These are phyloP conservation scores for Acanthococcus lagerstroemiae DNA, from an alignment of 2,888 invertebrate species.

Conservation along the genomic window DNA sequence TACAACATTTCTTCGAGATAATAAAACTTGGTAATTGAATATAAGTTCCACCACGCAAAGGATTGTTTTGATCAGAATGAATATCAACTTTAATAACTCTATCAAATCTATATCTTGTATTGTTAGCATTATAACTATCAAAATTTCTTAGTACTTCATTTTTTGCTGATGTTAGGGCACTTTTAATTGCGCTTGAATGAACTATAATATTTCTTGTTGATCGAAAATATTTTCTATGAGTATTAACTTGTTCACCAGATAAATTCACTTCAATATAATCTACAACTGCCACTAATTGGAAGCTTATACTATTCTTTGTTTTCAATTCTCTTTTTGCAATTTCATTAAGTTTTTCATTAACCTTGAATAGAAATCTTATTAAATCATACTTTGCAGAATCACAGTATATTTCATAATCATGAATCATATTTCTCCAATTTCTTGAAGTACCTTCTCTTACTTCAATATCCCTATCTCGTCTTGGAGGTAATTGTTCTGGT, in stretches of 20 bases:
- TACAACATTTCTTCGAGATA: neutral
- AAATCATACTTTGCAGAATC: conserved; percentile 19
- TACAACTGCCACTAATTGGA: conserved; percentile 18
- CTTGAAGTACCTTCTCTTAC: conserved; percentile 13
- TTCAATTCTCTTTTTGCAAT: conserved; percentile 11
- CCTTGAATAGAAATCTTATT: conserved; percentile 24
- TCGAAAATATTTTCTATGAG: conserved; percentile 19
- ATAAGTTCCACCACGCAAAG: neutral
- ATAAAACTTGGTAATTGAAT: neutral
- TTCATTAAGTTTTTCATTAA: conserved; percentile 12
- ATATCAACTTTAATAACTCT: conserved; percentile 4
- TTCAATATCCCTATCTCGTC: conserved; percentile 18
- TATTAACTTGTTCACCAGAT: conserved; percentile 1
- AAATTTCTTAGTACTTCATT: conserved; percentile 6
- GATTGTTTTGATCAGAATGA: conserved; percentile 3
- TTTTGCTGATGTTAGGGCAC: conserved; percentile 1
- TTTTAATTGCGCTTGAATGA: conserved; percentile 7
- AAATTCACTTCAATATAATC: conserved; percentile 18
- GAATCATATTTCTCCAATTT: conserved; percentile 19
- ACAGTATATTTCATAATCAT: conserved; percentile 14
- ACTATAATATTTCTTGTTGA: conserved; percentile 21
- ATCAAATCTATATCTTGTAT: conserved; percentile 15
- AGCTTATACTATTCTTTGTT: conserved; percentile 14
- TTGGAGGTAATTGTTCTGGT: conserved; percentile 21
- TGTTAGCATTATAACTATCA: conserved; percentile 8